Evolutionary conservation across 1,140 invertebrate species (phyloP), one percentile per base, ranked within the genome.

Genomic region (Drosophila burlai): DNA sequence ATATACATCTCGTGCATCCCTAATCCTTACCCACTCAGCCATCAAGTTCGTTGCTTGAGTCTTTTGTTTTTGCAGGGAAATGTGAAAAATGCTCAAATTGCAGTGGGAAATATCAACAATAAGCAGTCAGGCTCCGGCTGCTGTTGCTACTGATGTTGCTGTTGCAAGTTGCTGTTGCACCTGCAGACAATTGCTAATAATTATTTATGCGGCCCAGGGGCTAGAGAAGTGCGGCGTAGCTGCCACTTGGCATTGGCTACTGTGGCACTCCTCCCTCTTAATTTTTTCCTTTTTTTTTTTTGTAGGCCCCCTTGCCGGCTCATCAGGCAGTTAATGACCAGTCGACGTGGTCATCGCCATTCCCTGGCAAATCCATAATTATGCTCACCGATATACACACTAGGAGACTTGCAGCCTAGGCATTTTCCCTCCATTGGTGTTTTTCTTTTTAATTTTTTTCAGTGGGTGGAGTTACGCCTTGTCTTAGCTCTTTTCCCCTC

Each of bases 171-270:
- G 72, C 47, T 74, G 84, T 89, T 89, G 84, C 84, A 89, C 84
- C 84, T 89, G 84, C 84, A 89, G 78, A 89, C 84, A 89, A 84
- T 89, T 89, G 84, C 81, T 75, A 89, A 90, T 89, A 89, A 89
- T 89, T 89, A 89, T 89, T 89, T 90, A 90, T 89, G 81, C 78
- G 76, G 80, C 83, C 69, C 72, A 66, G 64, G 57, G 69, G 60
- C 63, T 58, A 72, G 76, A 73, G 79, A 63, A 74, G 76, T 54
- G 61, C 40, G 46, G 36, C 36, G 13, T 40, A 52, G 55, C 73
- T 65, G 69, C 58, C 66, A 80, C 72, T 60, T 79, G 83, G 83
- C 83, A 86, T 86, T 89, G 84, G 84, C 84, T 87, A 87, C 84
- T 81, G 84, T 87, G 61, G 31, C 73, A 67, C 46, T 42, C 59